Evolutionary conservation across 2,113 vertebrate genomes (phyloP), one percentile per base, ranked within the genome.

Genomic region (Rhinolophus sinicus): DNA sequence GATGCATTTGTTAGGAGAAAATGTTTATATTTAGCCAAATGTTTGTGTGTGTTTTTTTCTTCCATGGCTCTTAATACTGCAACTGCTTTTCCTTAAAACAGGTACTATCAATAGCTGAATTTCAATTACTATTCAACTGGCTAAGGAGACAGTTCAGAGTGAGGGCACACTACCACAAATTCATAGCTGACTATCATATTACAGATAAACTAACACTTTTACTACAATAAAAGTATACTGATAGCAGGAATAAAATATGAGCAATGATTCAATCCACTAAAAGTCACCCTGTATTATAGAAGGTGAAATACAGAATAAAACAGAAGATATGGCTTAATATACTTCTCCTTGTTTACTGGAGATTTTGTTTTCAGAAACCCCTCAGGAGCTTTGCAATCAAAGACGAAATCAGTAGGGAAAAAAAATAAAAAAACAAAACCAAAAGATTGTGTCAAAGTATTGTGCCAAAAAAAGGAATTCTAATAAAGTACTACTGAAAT

Each of bases 211-310:
- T 81, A 95, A 86, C 62, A 86, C 38, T 86, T 82, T 85, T 82
- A 67, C 40, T 73, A 64, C 69, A 89, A 54, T 82, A 91, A 64
- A 94, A 93, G 78, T 94, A 89, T 76, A 62, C n/a, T 87, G 80
- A 97, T 93, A 75, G 44, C 78, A 97, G 95, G 90, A 97, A 97
- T 97, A 97, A 98, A 97, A 98, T 92, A 93, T 95, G 92, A 97
- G 50, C 86, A 38, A 83, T 96, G 92, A 96, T 93, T 95, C 92
- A 97, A 92, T 97, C 95, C 97, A 64, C 67, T 56, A 58, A 78
- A 93, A 97, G n/a, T 78, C 56, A 83, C 21, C 35, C 28, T 87
- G 67, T 80, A 65, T 83, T 76, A 70, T 52, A 65, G 44, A 81
- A 86, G 77, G 86, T 78, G 26, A 97, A 94, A 94, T 60, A 62